A percentile compares a stretch with the other conserved stretches of the same genome.
phyloP scores from a whole-genome alignment of 1,140 invertebrate genomes.

The Tetramorium alpestre region DNA sequence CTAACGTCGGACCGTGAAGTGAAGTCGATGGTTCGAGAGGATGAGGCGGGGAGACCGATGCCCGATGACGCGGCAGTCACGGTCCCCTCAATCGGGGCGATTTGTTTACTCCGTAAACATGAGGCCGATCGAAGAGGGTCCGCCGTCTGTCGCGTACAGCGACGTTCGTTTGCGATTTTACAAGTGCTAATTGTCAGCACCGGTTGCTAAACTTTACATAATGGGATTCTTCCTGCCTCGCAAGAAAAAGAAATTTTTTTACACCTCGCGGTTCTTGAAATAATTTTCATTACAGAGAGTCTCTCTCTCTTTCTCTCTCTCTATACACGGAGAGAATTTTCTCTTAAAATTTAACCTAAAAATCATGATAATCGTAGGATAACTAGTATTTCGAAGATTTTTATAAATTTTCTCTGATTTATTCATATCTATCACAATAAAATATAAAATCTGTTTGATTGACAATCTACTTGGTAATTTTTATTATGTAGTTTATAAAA shows the following conservation, averaged over 20 bases:
- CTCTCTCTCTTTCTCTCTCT: neutral
- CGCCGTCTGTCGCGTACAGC: neutral
- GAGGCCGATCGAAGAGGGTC: constrained; percentile 17
- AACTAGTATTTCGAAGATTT: too few relatives aligned
- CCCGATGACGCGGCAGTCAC: constrained; percentile 28
- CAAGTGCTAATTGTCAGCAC: constrained; percentile 66
- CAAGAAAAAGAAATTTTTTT: neutral
- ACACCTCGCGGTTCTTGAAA: neutral
- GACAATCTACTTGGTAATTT: too few relatives aligned
- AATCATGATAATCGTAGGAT: too few relatives aligned
- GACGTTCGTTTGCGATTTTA: constrained; percentile 44
- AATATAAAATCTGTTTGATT: too few relatives aligned
- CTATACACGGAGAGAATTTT: too few relatives aligned
- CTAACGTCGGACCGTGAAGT: constrained; percentile 39
- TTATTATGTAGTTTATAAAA: too few relatives aligned
- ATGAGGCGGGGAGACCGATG: constrained; percentile 10
- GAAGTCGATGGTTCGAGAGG: constrained; percentile 46
- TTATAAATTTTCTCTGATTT: too few relatives aligned
- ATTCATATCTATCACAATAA: too few relatives aligned
- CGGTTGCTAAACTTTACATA: constrained; percentile 21
- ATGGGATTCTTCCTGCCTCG: neutral
- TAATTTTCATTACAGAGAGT: neutral
- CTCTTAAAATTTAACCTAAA: too few relatives aligned
- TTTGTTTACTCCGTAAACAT: constrained; percentile 56
- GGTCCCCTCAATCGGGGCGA: constrained; percentile 28